A percentile compares a stretch with the other conserved stretches of the same genome.
phyloP scores from a whole-genome alignment of 2,888 invertebrate species.

The Sminthurides aquaticus region DNA sequence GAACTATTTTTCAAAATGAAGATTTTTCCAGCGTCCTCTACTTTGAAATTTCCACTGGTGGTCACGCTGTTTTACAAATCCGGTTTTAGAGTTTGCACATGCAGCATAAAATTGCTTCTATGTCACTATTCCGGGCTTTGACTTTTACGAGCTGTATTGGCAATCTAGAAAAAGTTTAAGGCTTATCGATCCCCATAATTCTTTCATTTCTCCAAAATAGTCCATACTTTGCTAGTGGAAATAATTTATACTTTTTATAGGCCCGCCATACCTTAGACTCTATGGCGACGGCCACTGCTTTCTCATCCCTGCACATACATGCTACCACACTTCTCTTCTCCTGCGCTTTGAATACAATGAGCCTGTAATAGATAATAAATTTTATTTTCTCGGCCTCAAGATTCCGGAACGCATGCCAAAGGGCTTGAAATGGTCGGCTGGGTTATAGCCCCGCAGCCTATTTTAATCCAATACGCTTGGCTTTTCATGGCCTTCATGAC shows the following conservation, averaged over 20 bases:
- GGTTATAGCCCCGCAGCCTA: background rate
- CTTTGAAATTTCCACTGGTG: too few relatives aligned
- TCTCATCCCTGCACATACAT: background rate
- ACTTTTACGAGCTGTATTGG: slow-evolving; percentile 21
- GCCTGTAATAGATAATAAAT: background rate
- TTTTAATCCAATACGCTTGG: background rate
- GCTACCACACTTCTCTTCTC: background rate
- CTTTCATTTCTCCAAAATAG: background rate
- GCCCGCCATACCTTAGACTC: too few relatives aligned
- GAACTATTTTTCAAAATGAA: too few relatives aligned
- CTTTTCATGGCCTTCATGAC: background rate
- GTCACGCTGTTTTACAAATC: too few relatives aligned
- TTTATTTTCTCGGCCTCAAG: background rate
- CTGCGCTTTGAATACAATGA: background rate
- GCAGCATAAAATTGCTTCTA: too few relatives aligned
- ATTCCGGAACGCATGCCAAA: too few relatives aligned
- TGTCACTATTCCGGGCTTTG: slow-evolving; percentile 15
- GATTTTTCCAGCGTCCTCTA: too few relatives aligned
- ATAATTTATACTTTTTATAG: slow-evolving; percentile 4
- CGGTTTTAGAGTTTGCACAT: too few relatives aligned
- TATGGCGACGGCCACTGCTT: too few relatives aligned
- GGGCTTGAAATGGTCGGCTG: too few relatives aligned
- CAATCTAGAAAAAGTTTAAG: slow-evolving; percentile 17
- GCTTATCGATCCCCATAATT: slow-evolving; percentile 20
- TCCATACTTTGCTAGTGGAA: background rate